Conservation (phyloP, 2,797 vertebrate genomes). For the Neosilurus hyrtlii region DNA sequence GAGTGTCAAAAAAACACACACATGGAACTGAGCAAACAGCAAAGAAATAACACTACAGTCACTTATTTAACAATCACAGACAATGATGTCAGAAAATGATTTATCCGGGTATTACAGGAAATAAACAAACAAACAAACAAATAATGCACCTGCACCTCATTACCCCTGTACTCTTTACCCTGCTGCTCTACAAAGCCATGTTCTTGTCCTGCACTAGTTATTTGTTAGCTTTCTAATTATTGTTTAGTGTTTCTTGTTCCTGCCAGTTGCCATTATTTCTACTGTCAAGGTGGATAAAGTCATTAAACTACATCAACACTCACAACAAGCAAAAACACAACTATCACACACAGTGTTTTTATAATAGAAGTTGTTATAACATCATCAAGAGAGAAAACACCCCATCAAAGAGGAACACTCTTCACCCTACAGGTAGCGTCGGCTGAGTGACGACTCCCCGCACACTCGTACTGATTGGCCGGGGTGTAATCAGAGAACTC, state of each 20-base stretch:
- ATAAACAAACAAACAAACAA: not conserved
- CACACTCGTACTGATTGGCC: slow-evolving; percentile 55
- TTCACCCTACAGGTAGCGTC: slow-evolving; percentile 52
- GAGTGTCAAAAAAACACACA: not conserved
- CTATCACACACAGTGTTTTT: not conserved
- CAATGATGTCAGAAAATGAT: not conserved
- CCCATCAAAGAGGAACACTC: slow-evolving; percentile 53
- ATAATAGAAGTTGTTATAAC: slow-evolving; percentile 35
- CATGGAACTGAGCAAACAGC: not conserved
- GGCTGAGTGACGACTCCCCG: slow-evolving; percentile 53
- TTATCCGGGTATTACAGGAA: not conserved
- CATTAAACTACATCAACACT: not conserved
- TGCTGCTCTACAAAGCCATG: too few relatives aligned
- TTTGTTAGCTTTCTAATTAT: too few relatives aligned
- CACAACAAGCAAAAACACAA: not conserved
- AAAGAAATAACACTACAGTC: not conserved
- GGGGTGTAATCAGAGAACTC: slow-evolving; percentile 51
- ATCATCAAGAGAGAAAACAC: slow-evolving; percentile 45
- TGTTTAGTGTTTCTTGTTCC: too few relatives aligned
- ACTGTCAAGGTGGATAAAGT: not conserved
- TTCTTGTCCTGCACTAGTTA: too few relatives aligned
- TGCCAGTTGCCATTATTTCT: too few relatives aligned
- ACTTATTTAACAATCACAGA: not conserved
- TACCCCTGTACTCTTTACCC: too few relatives aligned
- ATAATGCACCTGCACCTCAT: not conserved